These are phyloP conservation scores for Mastigias papua DNA, from an alignment of 30 jellyfish, hydroid and myxozoan species.

Conservation along the genomic window DNA sequence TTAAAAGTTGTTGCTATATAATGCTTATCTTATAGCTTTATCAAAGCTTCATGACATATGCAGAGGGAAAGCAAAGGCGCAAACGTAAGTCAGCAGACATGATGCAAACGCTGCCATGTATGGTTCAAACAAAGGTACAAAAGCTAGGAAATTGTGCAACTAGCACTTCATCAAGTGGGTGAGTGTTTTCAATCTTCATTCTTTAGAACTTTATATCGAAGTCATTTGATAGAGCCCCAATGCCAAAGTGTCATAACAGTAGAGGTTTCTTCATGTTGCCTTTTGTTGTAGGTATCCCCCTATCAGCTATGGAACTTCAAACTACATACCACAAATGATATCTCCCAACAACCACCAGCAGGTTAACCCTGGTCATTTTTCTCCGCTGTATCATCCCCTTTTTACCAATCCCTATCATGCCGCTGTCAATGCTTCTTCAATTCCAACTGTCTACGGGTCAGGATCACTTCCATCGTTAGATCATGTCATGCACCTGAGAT, in stretches of 20 bases:
- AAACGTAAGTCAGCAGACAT: constrained; percentile 37
- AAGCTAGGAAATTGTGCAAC: constrained; percentile 18
- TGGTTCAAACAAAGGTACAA: constrained; percentile 46
- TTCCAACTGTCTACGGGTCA: constrained; percentile 38
- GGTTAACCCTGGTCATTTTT: constrained; percentile 24
- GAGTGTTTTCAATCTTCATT: neutral
- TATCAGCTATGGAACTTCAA: constrained; percentile 19
- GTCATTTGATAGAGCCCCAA: too few relatives aligned
- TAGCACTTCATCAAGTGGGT: constrained; percentile 28
- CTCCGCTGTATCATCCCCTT: constrained; percentile 55
- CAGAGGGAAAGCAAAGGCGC: constrained; percentile 14
- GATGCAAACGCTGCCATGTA: constrained; percentile 22
- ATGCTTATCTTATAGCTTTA: constrained; percentile 10
- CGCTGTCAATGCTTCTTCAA: constrained; percentile 22
- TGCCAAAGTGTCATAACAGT: too few relatives aligned
- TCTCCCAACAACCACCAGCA: constrained; percentile 42
- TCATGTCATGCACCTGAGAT: constrained; percentile 64
- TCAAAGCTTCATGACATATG: constrained; percentile 27
- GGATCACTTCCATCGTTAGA: constrained; percentile 47
- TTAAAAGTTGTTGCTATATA: too few relatives aligned
- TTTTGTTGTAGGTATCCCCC: constrained; percentile 19
- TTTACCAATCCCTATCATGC: constrained; percentile 44
- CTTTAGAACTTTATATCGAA: too few relatives aligned
- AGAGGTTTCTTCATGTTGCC: neutral
- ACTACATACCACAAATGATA: constrained; percentile 43